Base-by-base conservation (phyloP, 2,888 invertebrate genomes). In the Pasiphila rectangulata region DNA sequence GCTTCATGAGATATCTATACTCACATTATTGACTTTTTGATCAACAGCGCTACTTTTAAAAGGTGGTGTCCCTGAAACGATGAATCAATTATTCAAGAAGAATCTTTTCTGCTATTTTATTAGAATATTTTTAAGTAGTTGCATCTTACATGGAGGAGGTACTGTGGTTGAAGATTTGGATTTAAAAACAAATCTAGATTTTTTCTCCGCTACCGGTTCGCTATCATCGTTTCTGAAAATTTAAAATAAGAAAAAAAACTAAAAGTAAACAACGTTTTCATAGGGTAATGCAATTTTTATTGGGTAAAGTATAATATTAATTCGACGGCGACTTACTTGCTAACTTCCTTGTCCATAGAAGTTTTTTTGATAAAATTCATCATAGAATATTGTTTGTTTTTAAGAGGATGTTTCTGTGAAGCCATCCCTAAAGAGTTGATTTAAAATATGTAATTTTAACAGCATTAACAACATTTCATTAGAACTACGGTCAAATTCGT, bases 141-240 rank as follows among this genome's bases (percentile, higher is more conserved):
- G 5, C 13, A 53, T 71, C 79, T 72, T 50, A 79, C 79, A 78
- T 45, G 67, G 39, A 16, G 56, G n/a, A n/a, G n/a, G n/a, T n/a
- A n/a, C 42, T 2, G 63, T 48, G n/a, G 48, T 56, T 21, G 62
- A 62, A 7, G 72, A 72, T 48, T 76, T 78, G 1, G 79, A 75
- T 63, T 80, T 82, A 60, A 75, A 81, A 3, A 79, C 77, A 67
- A 82, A 83, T 59, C 75, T 81, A 1, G 75, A 69, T 56, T 74
- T 81, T 48, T 77, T 81, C 40, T 75, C 79, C 6, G 65, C 55
- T 34, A 25, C 51, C 52, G 54, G 59, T 49, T 71, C 73, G 46
- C 58, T 64, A 12, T 56, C 62, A 13, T 42, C 30, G 29, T 50
- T 53, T 48, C 80, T 79, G 35, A n/a, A 46, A 42, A 43, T 12